Evolutionary conservation across 1,140 invertebrate genomes (phyloP).

Genomic region (Dinothrombium tinctorium): DNA sequence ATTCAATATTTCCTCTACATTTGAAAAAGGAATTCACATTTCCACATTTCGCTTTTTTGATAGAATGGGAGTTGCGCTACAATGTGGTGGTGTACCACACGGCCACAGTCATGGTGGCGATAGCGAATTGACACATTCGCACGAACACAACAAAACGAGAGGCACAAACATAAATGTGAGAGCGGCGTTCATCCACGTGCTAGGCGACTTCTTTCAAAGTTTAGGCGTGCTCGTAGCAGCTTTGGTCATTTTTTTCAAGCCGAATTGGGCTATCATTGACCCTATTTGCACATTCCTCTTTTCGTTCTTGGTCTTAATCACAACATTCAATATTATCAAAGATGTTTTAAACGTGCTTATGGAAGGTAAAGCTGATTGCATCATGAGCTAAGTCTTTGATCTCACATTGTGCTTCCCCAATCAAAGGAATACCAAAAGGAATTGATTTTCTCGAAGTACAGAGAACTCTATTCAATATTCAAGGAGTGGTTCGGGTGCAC

Average conservation of each 20-base stretch:
- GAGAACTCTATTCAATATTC: constrained; percentile 52
- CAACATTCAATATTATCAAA: constrained; percentile 75
- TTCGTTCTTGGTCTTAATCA: constrained; percentile 78
- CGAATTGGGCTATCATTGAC: constrained; percentile 68
- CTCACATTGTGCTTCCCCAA: constrained; percentile 1
- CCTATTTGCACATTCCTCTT: constrained; percentile 97
- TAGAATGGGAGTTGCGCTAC: constrained; percentile 77
- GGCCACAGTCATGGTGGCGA: constrained; percentile 24
- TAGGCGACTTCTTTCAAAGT: constrained; percentile 92
- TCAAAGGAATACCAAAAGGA: constrained; percentile 45
- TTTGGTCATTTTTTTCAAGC: constrained; percentile 75
- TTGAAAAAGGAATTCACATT: not conserved
- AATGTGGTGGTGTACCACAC: constrained; percentile 50
- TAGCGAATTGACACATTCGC: constrained; percentile 1
- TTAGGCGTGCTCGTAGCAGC: constrained; percentile 83
- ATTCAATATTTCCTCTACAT: too few species aligned
- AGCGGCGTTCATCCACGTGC: constrained; percentile 91
- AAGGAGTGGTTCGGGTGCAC: constrained; percentile 76
- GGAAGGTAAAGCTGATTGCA: constrained; percentile 41
- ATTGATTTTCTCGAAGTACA: constrained; percentile 63
- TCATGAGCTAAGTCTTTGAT: not conserved
- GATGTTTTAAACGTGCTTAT: constrained; percentile 78
- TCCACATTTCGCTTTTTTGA: constrained; percentile 18
- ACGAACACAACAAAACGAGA: constrained; percentile 12
- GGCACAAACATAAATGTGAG: constrained; percentile 11